Evolutionary conservation across 2,113 vertebrate species (phyloP).

Genomic region (Corvus hawaiiensis): DNA sequence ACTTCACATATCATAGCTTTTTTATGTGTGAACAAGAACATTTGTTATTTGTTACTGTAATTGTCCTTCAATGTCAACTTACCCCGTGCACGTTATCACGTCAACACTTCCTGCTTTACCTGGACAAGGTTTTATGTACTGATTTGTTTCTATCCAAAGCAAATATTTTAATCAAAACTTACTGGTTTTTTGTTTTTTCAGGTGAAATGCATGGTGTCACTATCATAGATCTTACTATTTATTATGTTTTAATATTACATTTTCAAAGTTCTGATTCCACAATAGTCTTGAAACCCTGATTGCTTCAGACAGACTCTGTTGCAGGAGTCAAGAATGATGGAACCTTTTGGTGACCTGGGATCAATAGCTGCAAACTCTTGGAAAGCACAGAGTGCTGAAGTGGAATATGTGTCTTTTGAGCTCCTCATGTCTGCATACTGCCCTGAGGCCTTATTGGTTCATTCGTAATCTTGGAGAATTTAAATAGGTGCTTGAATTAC

Average conservation of each 20-base stretch:
- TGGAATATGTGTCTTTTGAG: neutral
- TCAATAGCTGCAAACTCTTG: neutral
- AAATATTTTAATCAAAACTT: neutral
- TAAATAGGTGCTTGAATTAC: neutral
- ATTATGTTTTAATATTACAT: neutral
- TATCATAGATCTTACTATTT: neutral
- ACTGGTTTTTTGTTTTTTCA: neutral
- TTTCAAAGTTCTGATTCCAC: neutral
- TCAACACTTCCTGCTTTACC: neutral
- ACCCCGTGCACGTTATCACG: neutral
- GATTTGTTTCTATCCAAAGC: neutral
- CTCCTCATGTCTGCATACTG: neutral
- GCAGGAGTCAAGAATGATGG: neutral
- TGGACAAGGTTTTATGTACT: neutral
- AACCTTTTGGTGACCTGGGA: neutral
- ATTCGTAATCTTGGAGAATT: neutral
- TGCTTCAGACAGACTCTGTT: neutral
- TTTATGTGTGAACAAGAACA: neutral
- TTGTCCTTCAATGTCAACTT: neutral
- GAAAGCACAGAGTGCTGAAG: neutral
- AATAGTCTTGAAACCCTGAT: neutral
- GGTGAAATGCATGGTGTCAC: neutral
- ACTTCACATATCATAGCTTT: rapidly evolving
- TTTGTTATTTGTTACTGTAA: neutral
- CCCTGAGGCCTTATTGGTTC: neutral